phyloP scores from a whole-genome alignment of 2,113 vertebrate genomes.

The Morphnarchus princeps region DNA sequence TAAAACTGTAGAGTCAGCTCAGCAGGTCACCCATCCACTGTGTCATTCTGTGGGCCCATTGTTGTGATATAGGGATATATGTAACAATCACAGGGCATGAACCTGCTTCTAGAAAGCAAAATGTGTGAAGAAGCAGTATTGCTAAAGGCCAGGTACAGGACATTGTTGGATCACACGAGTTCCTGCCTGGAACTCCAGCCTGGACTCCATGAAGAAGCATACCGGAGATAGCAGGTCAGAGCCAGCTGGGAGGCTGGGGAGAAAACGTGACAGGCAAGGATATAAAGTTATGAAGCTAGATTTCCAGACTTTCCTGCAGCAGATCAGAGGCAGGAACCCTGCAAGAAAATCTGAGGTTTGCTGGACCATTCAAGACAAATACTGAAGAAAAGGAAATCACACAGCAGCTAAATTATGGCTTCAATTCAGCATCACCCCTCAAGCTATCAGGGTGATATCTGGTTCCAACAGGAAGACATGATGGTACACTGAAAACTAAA shows the following conservation, averaged over 20 bases:
- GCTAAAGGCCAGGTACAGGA: neutral
- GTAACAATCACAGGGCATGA: neutral
- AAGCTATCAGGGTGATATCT: neutral
- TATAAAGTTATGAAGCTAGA: neutral
- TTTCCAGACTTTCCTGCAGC: neutral
- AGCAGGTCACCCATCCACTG: neutral
- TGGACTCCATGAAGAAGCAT: neutral
- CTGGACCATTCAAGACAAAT: neutral
- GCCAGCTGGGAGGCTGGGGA: neutral
- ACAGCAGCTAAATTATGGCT: neutral
- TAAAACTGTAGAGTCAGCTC: neutral
- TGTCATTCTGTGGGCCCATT: neutral
- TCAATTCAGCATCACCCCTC: neutral
- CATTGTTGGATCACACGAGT: neutral
- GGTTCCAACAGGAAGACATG: neutral
- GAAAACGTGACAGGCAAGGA: neutral
- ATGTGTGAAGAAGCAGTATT: neutral
- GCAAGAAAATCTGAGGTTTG: neutral
- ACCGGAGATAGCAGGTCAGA: neutral
- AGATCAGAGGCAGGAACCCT: neutral
- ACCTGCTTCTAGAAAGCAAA: slow-evolving; percentile 24
- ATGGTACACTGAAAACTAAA: neutral
- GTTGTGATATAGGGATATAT: neutral
- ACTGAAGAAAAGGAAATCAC: neutral
- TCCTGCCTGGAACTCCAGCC: neutral